Base-by-base conservation (phyloP, 1,140 invertebrate genomes). In the Hestina assimilis region DNA sequence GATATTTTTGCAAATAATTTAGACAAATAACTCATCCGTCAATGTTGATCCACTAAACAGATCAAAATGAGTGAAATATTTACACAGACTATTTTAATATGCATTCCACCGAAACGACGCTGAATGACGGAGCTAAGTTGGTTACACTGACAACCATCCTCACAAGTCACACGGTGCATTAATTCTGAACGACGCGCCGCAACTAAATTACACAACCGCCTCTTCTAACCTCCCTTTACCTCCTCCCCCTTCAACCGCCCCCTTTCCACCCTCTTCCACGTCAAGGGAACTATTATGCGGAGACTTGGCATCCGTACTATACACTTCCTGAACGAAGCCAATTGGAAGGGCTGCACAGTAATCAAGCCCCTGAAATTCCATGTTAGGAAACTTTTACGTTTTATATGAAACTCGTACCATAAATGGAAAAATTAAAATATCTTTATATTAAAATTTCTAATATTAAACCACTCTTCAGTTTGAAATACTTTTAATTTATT, bases 181-280 rank as follows among this genome's bases (percentile, higher is more conserved):
- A 69, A 72, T 65, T 68, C 63, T 55, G 59, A 46, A 56, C 65
- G 65, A 65, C 53, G 54, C 68, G 57, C 73, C 63, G 63, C 68
- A 67, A 71, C 70, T 66, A 68, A 72, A 71, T 73, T 69, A 67
- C 59, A 59, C 40, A 40, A 29, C 33, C 46, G 46, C 35, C 59
- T 23, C 15, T 24, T 54, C 48, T 31, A 47, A 17, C 47, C 23
- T 23, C 17, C 35, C 40, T 23, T 29, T 42, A 17, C 23, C 11
- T 26, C 14, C 55, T 43, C 11, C 29, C 59, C 57, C 35, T 15
- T 14, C 50, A 23, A 24, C 41, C 54, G 23, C 51, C 28, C 45
- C 42, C 59, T 8, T 5, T 11, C 29, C 29, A 12, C 29, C 11
- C 29, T 11, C 12, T 31, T 31, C 29, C 9, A 31, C 29, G 29